phyloP scores from a whole-genome alignment of 2,113 vertebrate genomes.

The Archocentrus centrarchus region DNA sequence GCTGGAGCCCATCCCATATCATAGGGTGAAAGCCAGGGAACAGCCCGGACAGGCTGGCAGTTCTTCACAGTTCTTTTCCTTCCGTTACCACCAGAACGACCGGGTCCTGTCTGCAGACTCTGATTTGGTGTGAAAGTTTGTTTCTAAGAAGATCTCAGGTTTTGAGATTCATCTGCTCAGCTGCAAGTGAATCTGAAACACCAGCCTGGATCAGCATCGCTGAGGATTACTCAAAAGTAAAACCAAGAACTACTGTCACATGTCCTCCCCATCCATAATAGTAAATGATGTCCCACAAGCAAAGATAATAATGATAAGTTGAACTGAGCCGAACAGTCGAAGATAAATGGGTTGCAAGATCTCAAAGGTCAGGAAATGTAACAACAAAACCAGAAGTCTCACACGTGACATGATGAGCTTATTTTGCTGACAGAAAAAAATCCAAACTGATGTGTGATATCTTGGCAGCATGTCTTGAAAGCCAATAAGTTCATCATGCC shows the following conservation, averaged over 20 bases:
- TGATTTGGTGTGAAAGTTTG: background rate
- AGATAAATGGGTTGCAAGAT: background rate
- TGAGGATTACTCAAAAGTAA: background rate
- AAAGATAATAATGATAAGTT: background rate
- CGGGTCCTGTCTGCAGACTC: background rate
- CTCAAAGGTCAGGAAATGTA: slow-evolving; percentile 5
- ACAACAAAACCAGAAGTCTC: slow-evolving; percentile 17
- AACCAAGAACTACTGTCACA: background rate
- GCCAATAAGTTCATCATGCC: slow-evolving; percentile 12
- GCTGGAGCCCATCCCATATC: background rate
- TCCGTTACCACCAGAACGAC: background rate
- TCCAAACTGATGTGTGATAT: background rate
- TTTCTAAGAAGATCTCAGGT: background rate
- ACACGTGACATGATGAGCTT: slow-evolving; percentile 10
- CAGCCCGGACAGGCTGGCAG: background rate
- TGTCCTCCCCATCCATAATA: background rate
- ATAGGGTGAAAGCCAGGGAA: background rate
- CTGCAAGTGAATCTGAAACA: background rate
- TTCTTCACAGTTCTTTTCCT: background rate
- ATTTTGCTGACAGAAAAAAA: slow-evolving; percentile 29
- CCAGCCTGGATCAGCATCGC: background rate
- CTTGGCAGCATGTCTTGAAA: slow-evolving; percentile 3
- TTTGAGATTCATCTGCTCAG: background rate
- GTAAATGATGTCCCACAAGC: background rate
- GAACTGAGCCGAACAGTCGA: background rate